A percentile compares a stretch with the other conserved stretches of the same genome.
These are phyloP conservation scores for Heliconius hewitsoni DNA, from an alignment of 1,140 invertebrate species.

Conservation along the genomic window DNA sequence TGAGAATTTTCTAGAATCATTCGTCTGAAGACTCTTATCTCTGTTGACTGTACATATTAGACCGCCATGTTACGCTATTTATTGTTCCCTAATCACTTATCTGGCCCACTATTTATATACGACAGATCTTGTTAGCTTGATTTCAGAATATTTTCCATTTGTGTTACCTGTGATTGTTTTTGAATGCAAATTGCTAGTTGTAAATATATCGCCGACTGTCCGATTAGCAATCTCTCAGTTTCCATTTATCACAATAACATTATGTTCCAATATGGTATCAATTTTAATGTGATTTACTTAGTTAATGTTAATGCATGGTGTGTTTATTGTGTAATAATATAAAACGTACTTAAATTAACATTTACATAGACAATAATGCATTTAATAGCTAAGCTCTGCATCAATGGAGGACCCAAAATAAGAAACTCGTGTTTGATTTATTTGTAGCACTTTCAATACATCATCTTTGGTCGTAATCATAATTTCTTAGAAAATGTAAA, in stretches of 20 bases:
- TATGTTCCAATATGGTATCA: conserved; percentile 56
- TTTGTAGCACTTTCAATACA: conserved; percentile 53
- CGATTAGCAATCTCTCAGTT: conserved; percentile 65
- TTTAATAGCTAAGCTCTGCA: not conserved
- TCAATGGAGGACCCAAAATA: not conserved
- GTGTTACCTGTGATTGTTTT: conserved; percentile 63
- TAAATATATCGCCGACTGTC: conserved; percentile 63
- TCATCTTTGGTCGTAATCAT: conserved; percentile 53
- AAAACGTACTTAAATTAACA: not conserved
- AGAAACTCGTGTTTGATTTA: conserved; percentile 27
- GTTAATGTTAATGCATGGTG: conserved; percentile 28
- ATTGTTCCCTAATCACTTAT: conserved; percentile 72
- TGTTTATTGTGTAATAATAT: not conserved
- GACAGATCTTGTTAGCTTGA: conserved; percentile 66
- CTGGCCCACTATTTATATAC: conserved; percentile 57
- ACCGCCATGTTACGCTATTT: conserved; percentile 65
- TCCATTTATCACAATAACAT: conserved; percentile 61
- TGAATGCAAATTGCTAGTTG: conserved; percentile 67
- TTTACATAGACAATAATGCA: not conserved
- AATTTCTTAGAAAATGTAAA: conserved; percentile 65
- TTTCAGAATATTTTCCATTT: conserved; percentile 65
- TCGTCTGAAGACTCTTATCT: conserved; percentile 46
- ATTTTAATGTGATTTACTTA: conserved; percentile 53
- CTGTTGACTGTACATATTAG: conserved; percentile 69
- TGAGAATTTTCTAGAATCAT: conserved; percentile 48